A percentile compares a stretch with the other conserved stretches of the same genome.
These are phyloP conservation scores for Pseudolycoriella hygida DNA, from an alignment of 2,888 invertebrate species.

Conservation along the genomic window DNA sequence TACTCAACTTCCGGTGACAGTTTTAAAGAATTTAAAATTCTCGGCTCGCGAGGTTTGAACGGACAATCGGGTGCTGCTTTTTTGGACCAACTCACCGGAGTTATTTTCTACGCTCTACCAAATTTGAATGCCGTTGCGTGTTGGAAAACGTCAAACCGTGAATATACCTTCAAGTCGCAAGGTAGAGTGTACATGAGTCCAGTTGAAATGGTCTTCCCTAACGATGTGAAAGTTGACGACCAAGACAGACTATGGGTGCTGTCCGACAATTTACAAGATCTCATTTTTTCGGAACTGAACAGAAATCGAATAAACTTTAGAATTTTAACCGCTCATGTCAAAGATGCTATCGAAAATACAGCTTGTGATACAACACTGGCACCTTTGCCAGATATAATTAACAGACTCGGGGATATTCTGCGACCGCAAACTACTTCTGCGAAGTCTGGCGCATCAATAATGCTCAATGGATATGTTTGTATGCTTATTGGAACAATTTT, in stretches of 20 bases:
- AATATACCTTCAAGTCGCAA: constrained; percentile 50
- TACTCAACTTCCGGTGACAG: constrained; percentile 31
- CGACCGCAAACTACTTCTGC: constrained; percentile 21
- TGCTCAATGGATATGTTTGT: no score
- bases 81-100: constrained; percentile 48
- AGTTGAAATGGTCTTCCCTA: constrained; percentile 55
- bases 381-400: constrained; percentile 36
- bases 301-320: constrained; percentile 49
- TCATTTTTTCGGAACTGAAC: constrained; percentile 47
- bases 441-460: background rate
- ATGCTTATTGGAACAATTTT: no score
- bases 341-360: constrained; percentile 52
- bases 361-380: constrained; percentile 45
- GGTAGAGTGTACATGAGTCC: constrained; percentile 54
- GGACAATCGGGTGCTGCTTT: constrained; percentile 58
- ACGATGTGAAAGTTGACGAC: constrained; percentile 58
- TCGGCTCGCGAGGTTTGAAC: constrained; percentile 52
- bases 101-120: constrained; percentile 55
- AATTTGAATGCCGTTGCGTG: constrained; percentile 62
- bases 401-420: constrained; percentile 34
- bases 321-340: constrained; percentile 45
- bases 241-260: constrained; percentile 55
- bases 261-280: constrained; percentile 51
- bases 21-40: constrained; percentile 43
- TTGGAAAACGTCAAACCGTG: constrained; percentile 52